phyloP scores from a whole-genome alignment of 2,113 vertebrate species.

The Arenaria interpres region DNA sequence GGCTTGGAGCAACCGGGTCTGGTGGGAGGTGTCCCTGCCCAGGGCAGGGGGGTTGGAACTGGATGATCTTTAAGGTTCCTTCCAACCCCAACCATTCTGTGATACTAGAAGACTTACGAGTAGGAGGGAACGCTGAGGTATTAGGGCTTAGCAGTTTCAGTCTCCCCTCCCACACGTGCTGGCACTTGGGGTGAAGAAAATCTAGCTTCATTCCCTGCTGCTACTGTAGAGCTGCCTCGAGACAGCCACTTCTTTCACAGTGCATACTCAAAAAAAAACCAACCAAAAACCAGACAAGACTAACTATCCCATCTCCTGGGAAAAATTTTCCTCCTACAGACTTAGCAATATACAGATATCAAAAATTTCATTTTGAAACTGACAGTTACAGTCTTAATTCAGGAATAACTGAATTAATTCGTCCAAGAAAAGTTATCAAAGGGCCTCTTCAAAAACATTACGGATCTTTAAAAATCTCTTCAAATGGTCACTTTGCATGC shows the following conservation, averaged over 20 bases:
- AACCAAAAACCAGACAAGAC: neutral
- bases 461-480: neutral
- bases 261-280: fast-evolving
- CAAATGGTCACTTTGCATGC: neutral
- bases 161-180: neutral
- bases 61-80: neutral
- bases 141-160: neutral
- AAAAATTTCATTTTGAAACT: neutral
- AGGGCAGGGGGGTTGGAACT: neutral
- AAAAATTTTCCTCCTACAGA: neutral
- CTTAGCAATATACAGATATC: neutral
- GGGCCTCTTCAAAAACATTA: neutral
- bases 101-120: neutral
- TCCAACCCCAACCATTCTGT: neutral
- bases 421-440: neutral
- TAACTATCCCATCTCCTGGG: neutral
- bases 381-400: neutral
- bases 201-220: neutral
- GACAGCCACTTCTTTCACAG: neutral
- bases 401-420: neutral
- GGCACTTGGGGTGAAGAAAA: neutral
- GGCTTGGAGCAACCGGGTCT: neutral
- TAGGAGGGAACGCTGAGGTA: neutral
- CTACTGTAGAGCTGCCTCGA: neutral
- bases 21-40: neutral